Conservation (phyloP, 2,113 vertebrate genomes). For the Calypte anna region DNA sequence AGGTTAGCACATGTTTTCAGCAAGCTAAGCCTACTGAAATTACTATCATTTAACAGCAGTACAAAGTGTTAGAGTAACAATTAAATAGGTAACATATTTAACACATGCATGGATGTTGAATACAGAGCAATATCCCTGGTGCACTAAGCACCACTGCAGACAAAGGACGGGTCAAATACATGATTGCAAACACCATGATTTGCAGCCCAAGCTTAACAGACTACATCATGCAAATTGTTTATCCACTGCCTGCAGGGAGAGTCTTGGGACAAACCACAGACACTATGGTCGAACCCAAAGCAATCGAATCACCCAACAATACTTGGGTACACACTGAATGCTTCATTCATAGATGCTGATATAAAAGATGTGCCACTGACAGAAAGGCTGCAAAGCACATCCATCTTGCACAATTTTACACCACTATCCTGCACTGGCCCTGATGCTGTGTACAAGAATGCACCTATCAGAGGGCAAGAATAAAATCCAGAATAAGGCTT, state of each 20-base stretch:
- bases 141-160: background rate
- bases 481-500: background rate
- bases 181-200: background rate
- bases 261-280: background rate
- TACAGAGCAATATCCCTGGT: background rate
- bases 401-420: background rate
- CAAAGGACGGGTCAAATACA: background rate
- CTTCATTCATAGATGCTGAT: background rate
- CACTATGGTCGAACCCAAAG: background rate
- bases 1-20: background rate
- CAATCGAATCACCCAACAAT: fast-evolving
- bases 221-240: background rate
- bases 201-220: background rate
- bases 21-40: background rate
- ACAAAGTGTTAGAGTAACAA: background rate
- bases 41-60: background rate
- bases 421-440: background rate
- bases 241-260: background rate
- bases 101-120: background rate
- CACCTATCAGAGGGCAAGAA: background rate
- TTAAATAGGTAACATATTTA: background rate
- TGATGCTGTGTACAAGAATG: background rate
- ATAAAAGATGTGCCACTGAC: background rate
- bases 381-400: background rate
- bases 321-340: background rate